These are phyloP conservation scores for Rhinolophus ferrumequinum DNA, from an alignment of 2,113 vertebrate genomes.

Conservation along the genomic window DNA sequence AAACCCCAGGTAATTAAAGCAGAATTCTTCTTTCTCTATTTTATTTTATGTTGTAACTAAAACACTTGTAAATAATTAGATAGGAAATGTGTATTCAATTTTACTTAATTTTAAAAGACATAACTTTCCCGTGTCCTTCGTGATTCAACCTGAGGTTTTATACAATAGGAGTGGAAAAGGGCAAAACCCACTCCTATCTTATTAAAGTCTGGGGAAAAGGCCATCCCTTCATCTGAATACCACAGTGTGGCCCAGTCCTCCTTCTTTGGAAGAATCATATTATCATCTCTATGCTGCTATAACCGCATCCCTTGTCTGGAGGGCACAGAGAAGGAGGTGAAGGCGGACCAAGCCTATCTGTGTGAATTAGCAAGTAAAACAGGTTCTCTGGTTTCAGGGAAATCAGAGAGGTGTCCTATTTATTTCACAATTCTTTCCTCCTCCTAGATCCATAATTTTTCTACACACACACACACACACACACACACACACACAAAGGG, in stretches of 20 bases:
- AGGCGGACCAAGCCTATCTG: neutral
- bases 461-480: too few relatives aligned
- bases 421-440: neutral
- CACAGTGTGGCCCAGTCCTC: too few relatives aligned
- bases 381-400: neutral
- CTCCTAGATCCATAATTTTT: neutral
- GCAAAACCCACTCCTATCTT: neutral
- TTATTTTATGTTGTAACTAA: neutral
- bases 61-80: neutral
- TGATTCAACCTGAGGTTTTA: neutral
- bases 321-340: neutral
- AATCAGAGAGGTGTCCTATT: neutral
- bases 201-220: neutral
- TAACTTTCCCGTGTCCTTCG: neutral
- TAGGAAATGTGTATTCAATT: neutral
- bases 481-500: too few relatives aligned
- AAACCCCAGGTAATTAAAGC: neutral
- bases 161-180: neutral
- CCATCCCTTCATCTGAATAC: fast-evolving
- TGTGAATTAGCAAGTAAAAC: neutral
- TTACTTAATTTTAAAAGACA: neutral
- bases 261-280: neutral
- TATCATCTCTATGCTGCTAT: fast-evolving
- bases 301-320: neutral
- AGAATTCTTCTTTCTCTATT: neutral